These are phyloP conservation scores for Pelecanoides urinatrix DNA, from an alignment of 2,113 vertebrate genomes.

Conservation along the genomic window DNA sequence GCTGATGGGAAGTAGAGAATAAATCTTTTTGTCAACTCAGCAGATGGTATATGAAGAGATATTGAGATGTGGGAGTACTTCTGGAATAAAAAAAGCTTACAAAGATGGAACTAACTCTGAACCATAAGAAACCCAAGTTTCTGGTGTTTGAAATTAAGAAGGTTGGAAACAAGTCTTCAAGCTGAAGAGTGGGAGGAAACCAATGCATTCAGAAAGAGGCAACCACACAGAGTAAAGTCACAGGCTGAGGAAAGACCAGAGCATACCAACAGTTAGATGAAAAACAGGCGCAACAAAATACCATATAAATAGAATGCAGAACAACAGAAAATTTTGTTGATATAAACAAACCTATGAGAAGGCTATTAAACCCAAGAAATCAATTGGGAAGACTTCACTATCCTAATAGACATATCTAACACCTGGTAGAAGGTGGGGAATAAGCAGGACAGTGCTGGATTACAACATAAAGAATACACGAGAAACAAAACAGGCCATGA, in stretches of 20 bases:
- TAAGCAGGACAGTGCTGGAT: background rate
- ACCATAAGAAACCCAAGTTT: background rate
- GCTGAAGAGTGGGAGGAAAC: background rate
- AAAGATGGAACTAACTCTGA: background rate
- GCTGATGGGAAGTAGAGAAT: background rate
- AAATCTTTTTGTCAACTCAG: background rate
- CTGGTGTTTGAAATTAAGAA: background rate
- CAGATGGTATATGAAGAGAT: background rate
- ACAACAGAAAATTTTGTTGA: background rate
- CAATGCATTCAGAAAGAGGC: background rate
- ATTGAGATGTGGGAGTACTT: background rate
- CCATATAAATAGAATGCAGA: background rate
- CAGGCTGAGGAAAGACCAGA: background rate
- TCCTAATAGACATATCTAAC: background rate
- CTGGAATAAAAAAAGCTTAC: background rate
- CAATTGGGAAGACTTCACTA: background rate
- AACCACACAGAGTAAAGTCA: background rate
- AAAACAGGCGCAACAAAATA: background rate
- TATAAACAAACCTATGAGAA: background rate
- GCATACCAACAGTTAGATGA: background rate
- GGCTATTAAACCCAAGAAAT: background rate
- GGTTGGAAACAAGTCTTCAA: background rate
- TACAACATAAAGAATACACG: background rate
- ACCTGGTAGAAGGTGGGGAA: background rate
- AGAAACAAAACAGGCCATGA: background rate